Conservation (phyloP, 92 coral and sea anemone genomes). For the Umimayanthus chanpuru region DNA sequence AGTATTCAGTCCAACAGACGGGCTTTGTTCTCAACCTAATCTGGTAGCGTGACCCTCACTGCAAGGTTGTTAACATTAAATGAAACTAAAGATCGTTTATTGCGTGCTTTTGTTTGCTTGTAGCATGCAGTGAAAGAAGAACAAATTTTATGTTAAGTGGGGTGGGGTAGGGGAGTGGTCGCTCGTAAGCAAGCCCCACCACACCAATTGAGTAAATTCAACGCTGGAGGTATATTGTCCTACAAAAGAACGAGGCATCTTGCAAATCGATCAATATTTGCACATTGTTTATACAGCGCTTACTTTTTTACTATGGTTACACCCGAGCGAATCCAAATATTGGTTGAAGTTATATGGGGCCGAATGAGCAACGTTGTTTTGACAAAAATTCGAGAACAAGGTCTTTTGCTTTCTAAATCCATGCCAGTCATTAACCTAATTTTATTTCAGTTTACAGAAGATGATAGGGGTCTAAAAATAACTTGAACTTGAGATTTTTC, state of each 20-base stretch:
- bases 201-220: background rate
- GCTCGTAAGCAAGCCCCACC: background rate
- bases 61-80: background rate
- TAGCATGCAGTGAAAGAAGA: background rate
- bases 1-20: background rate
- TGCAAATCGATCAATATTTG: background rate
- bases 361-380: background rate
- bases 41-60: conserved; percentile 2
- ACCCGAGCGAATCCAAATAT: background rate
- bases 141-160: background rate
- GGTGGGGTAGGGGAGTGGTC: conserved; percentile 25
- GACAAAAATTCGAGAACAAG: background rate
- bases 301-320: background rate
- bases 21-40: background rate
- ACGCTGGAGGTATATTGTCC: conserved; percentile 1
- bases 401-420: background rate
- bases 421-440: background rate
- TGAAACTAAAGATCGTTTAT: background rate
- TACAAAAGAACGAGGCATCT: background rate
- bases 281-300: background rate
- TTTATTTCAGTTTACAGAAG: background rate
- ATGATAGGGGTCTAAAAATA: too few relatives aligned
- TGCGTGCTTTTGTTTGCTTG: background rate
- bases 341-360: background rate
- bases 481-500: too few relatives aligned